Evolutionary conservation across 2,113 vertebrate species (phyloP).

Genomic region (Prolemur simus): DNA sequence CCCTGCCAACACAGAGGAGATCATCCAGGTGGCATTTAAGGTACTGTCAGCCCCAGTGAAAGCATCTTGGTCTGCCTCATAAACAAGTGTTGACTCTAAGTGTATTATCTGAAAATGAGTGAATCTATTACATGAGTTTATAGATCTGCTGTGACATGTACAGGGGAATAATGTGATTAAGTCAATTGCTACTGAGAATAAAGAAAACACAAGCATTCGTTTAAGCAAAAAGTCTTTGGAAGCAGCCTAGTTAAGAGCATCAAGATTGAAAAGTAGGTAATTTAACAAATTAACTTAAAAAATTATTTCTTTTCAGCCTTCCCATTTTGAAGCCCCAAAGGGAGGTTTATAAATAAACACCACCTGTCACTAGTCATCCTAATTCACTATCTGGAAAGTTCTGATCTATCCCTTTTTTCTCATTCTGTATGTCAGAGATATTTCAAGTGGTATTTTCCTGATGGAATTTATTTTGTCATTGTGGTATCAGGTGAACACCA

Average conservation of each 20-base stretch:
- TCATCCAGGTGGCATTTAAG: slow-evolving; percentile 95
- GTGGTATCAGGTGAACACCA: neutral
- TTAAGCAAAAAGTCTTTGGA: slow-evolving; percentile 61
- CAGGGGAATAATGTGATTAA: slow-evolving; percentile 79
- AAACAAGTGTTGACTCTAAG: slow-evolving; percentile 80
- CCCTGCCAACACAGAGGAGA: slow-evolving; percentile 96
- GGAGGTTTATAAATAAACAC: slow-evolving; percentile 21
- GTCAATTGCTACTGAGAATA: slow-evolving; percentile 72
- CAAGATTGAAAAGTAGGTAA: slow-evolving; percentile 65
- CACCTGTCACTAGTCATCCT: neutral
- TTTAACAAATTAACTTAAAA: slow-evolving; percentile 75
- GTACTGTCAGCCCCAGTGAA: slow-evolving; percentile 82
- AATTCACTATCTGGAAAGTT: neutral
- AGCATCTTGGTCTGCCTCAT: slow-evolving; percentile 53
- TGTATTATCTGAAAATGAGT: slow-evolving; percentile 75
- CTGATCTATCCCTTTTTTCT: neutral
- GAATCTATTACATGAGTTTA: slow-evolving; percentile 66
- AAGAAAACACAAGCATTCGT: slow-evolving; percentile 67
- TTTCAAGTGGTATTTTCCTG: neutral
- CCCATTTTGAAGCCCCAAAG: neutral
- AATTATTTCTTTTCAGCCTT: slow-evolving; percentile 63
- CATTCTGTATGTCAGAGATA: neutral
- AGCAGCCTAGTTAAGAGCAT: slow-evolving; percentile 30
- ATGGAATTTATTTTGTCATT: neutral
- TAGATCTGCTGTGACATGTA: slow-evolving; percentile 76